Base-by-base conservation (phyloP, 2,797 vertebrate species). In the Scomberomorus guttatus region DNA sequence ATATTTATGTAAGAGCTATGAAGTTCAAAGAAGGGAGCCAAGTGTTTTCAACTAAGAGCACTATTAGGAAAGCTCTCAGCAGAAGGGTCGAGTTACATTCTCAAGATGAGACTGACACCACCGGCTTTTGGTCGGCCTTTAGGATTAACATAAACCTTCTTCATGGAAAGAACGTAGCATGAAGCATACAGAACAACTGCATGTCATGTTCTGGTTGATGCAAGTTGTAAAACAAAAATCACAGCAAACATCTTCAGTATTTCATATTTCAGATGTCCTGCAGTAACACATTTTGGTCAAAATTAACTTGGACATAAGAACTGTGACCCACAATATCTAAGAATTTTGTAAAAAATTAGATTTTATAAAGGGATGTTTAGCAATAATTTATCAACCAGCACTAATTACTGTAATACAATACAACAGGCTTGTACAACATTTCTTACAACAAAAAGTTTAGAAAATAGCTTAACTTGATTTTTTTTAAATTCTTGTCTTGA, bases 1-100 rank as follows among this genome's bases (percentile, higher is more conserved):
- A 66, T 81, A 84, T 86, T 84, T 81, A 81, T 83, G 75, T 73
- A 85, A 77, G 61, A 81, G 62, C 65, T 70, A 46, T 60, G 64
- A 66, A 67, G 83, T 86, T 89, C 66, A 90, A 90, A 90, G 84
- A 82, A 44, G 68, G 51, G 27, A 78, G 60, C 46, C 22, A 61
- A 75, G 55, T 78, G 61, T 86, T 85, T 82, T 77, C 51, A 72
- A 62, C 76, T 82, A 62, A 82, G 86, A 65, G 50, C 25, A 69
- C 50, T 50, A 74, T 64, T 66, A 79, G 75, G 69, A 79, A 76
- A 71, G 55, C 62, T 72, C 42, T 68, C 52, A 81, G 71, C 66
- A 72, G 32, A 57, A 27, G 62, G 62, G 6, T 83, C 14, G 9
- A 39, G 48, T 88, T 85, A 79, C 71, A 72, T 27, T 78, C 61